Evolutionary conservation across 2,888 invertebrate genomes (phyloP).

Genomic region (Nematopogon swammerdamellus): DNA sequence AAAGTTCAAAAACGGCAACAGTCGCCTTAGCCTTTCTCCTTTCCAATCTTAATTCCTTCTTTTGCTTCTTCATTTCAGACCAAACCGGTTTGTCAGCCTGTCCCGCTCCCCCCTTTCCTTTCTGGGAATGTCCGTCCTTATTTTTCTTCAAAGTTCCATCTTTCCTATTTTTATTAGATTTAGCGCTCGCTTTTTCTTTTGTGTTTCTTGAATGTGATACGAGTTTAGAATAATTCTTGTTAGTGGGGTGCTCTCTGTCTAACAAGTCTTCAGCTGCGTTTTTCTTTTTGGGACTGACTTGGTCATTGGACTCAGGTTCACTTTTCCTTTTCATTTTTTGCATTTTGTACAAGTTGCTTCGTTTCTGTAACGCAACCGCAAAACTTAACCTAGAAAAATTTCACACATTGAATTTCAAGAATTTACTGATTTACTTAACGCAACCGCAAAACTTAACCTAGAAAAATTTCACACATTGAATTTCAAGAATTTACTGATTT

Average conservation of each 20-base stretch:
- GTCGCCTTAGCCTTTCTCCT: constrained; percentile 60
- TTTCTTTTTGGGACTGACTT: not conserved
- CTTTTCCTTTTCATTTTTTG: constrained; percentile 39
- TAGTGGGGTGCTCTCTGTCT: too few relatives aligned
- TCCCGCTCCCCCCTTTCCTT: not conserved
- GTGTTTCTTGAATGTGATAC: too few relatives aligned
- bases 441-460: too few relatives aligned
- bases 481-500: too few relatives aligned
- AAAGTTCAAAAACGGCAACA: constrained; percentile 41
- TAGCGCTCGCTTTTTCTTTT: constrained; percentile 8
- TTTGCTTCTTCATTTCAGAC: constrained; percentile 72
- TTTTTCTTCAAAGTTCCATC: not conserved
- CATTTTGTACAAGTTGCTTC: too few relatives aligned
- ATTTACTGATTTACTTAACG: too few relatives aligned
- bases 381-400: too few relatives aligned
- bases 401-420: too few relatives aligned
- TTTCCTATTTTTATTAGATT: constrained; percentile 20
- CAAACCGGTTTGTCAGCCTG: constrained; percentile 59
- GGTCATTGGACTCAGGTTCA: constrained; percentile 5
- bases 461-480: too few relatives aligned
- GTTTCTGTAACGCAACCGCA: too few relatives aligned
- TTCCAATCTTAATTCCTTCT: constrained; percentile 64
- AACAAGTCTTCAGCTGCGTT: too few relatives aligned
- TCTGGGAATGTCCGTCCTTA: not conserved
- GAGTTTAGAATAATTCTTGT: too few relatives aligned